phyloP scores from a whole-genome alignment of 2,113 vertebrate genomes.

The Sturnus vulgaris region DNA sequence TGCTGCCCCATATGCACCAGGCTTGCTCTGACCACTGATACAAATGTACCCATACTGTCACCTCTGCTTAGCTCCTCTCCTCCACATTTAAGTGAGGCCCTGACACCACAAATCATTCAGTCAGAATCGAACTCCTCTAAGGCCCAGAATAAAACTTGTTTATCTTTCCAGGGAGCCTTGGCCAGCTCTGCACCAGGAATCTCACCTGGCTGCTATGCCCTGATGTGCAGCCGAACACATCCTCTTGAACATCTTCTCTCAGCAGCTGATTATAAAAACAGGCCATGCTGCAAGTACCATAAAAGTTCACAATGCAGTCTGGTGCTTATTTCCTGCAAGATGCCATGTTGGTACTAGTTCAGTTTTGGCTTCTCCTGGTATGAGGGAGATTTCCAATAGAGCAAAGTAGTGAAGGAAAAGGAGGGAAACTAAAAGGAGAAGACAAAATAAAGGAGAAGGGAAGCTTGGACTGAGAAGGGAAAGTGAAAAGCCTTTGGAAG shows the following conservation, averaged over 20 bases:
- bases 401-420: neutral
- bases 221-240: fast-evolving
- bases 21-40: neutral
- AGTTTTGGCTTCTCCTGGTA: neutral
- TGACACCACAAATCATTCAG: neutral
- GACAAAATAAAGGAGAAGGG: neutral
- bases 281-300: neutral
- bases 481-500: neutral
- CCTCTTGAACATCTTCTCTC: neutral
- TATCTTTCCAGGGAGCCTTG: neutral
- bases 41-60: neutral
- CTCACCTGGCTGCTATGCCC: neutral
- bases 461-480: neutral
- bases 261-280: neutral
- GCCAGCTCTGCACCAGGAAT: neutral
- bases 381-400: neutral
- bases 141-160: neutral
- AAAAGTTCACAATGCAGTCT: neutral
- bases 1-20: neutral
- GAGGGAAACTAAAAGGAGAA: neutral
- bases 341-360: neutral
- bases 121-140: neutral
- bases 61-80: neutral
- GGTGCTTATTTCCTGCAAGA: neutral
- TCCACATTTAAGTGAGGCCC: neutral